These are phyloP conservation scores for Caerostris extrusa DNA, from an alignment of 1,140 invertebrate genomes.

Conservation along the genomic window DNA sequence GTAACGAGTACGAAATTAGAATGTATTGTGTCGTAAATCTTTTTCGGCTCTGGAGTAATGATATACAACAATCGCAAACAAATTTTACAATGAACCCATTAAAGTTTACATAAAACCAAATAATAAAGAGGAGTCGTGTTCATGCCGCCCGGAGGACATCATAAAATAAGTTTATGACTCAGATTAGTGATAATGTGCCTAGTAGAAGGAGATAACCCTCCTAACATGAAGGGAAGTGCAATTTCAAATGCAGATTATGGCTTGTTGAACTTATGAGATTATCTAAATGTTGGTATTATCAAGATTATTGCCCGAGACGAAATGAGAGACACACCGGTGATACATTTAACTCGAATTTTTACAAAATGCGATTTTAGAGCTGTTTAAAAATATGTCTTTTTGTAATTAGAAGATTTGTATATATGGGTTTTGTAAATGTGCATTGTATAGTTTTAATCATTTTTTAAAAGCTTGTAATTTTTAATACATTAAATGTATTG, in stretches of 20 bases:
- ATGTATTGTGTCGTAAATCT: background rate
- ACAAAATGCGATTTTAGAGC: background rate
- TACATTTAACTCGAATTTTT: background rate
- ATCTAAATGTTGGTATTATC: slow-evolving; percentile 19
- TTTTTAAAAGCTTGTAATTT: no score
- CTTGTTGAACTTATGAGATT: slow-evolving; percentile 36
- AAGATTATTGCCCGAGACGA: slow-evolving; percentile 31
- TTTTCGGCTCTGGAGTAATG: background rate
- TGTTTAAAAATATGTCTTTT: no score
- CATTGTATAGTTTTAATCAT: no score
- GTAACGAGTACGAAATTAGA: background rate
- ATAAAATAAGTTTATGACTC: slow-evolving; percentile 36
- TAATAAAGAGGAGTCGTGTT: slow-evolving; percentile 26
- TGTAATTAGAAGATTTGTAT: no score
- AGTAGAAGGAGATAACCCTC: background rate
- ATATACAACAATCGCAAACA: slow-evolving; percentile 24
- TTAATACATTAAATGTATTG: no score
- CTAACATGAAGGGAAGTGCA: slow-evolving; percentile 1
- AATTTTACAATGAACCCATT: slow-evolving; percentile 36
- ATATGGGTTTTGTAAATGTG: no score
- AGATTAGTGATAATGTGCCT: slow-evolving; percentile 49
- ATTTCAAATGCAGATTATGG: slow-evolving; percentile 35
- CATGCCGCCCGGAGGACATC: slow-evolving; percentile 21
- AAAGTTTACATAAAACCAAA: slow-evolving; percentile 43
- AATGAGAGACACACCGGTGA: background rate